These are phyloP conservation scores for Cephus pulcher DNA, from an alignment of 2,888 invertebrate species.

Conservation along the genomic window DNA sequence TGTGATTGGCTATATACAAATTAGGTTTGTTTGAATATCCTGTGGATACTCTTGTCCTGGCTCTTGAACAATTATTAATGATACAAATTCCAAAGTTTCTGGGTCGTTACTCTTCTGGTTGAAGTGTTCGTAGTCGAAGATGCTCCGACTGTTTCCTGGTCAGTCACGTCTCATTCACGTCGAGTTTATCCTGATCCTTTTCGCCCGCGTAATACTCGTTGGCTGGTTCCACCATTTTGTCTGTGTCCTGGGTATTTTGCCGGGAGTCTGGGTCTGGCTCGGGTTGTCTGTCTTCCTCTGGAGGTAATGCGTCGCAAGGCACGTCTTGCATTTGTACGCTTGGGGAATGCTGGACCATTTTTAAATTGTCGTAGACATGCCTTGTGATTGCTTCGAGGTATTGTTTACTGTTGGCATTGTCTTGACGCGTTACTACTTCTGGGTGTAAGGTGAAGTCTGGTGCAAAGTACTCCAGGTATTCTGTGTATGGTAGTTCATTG, in stretches of 20 bases:
- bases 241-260: conserved; percentile 81
- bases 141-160: not conserved
- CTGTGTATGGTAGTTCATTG: conserved; percentile 95
- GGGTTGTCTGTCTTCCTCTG: conserved; percentile 78
- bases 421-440: conserved; percentile 86
- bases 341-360: conserved; percentile 92
- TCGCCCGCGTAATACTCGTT: conserved; percentile 94
- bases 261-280: conserved; percentile 88
- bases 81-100: not conserved
- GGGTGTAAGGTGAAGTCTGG: conserved; percentile 97
- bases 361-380: conserved; percentile 92
- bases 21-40: not conserved
- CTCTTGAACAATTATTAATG: not conserved
- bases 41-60: not conserved
- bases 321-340: conserved; percentile 98
- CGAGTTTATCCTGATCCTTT: conserved; percentile 86
- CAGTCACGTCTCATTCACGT: conserved; percentile 44
- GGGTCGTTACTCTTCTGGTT: not conserved
- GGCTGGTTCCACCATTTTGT: conserved; percentile 84
- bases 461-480: conserved; percentile 96
- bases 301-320: conserved; percentile 83
- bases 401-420: conserved; percentile 95
- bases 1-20: not conserved
- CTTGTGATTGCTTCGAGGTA: conserved; percentile 92
- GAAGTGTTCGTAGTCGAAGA: not conserved